A percentile compares a stretch with the other conserved stretches of the same genome.
Evolutionary conservation across 2,113 vertebrate species (phyloP).

Genomic region (Anseranas semipalmata): DNA sequence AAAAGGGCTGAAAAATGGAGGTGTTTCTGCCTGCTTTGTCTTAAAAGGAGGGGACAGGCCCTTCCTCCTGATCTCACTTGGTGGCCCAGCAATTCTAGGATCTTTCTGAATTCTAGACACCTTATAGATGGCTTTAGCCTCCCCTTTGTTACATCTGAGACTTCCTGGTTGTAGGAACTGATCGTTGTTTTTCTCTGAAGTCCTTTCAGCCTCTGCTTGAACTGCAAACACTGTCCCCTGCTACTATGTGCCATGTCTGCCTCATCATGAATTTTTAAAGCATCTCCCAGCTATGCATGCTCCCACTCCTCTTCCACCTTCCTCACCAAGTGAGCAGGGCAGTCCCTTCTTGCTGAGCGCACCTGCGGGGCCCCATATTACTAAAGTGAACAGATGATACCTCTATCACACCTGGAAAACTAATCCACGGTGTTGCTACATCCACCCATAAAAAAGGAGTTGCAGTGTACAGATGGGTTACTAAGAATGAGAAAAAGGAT

Average conservation of each 20-base stretch:
- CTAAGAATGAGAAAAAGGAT: not conserved
- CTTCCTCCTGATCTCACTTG: not conserved
- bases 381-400: not conserved
- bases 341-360: not conserved
- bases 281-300: not conserved
- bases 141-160: not conserved
- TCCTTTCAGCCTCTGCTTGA: not conserved
- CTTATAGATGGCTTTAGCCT: not conserved
- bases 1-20: not conserved
- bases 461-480: not conserved
- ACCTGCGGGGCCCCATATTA: rapidly evolving
- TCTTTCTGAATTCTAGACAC: not conserved
- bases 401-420: not conserved
- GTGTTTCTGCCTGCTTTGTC: not conserved
- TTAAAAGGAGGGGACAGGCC: not conserved
- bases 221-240: not conserved
- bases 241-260: not conserved
- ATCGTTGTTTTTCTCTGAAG: not conserved
- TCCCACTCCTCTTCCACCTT: not conserved
- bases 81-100: not conserved
- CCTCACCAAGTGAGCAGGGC: not conserved
- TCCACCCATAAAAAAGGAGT: not conserved
- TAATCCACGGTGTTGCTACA: not conserved
- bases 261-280: not conserved
- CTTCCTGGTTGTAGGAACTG: not conserved